A percentile compares a stretch with the other conserved stretches of the same genome.
Conservation (phyloP, 1,140 invertebrate genomes). For the Diprion similis region DNA sequence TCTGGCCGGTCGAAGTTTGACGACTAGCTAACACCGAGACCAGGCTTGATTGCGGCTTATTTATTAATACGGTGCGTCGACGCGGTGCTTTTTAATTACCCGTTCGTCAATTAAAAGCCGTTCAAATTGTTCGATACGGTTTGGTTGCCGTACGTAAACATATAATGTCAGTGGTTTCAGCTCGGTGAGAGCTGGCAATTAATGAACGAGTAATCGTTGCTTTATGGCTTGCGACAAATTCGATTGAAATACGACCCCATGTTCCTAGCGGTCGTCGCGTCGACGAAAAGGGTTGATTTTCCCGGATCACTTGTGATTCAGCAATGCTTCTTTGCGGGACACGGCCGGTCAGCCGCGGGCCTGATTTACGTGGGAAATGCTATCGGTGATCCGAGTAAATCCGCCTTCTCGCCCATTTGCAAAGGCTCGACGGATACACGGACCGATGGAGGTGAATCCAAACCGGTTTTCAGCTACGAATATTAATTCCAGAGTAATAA, state of each 20-base stretch:
- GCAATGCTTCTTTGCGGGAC: neutral
- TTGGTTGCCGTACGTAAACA: neutral
- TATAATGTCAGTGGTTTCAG: neutral
- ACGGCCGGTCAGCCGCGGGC: neutral
- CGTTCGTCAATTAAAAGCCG: neutral
- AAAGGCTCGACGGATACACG: neutral
- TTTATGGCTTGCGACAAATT: neutral
- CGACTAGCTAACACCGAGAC: neutral
- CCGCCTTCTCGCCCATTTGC: neutral
- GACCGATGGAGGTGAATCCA: too few species aligned
- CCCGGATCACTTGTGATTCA: neutral
- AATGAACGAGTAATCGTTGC: neutral
- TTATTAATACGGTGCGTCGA: constrained; percentile 5
- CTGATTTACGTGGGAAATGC: neutral
- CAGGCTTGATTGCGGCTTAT: neutral
- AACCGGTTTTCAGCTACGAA: too few species aligned
- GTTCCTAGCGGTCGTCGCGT: neutral
- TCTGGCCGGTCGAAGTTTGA: neutral
- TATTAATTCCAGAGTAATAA: too few species aligned
- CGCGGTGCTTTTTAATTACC: neutral
- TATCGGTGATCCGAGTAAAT: neutral
- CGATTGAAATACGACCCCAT: neutral
- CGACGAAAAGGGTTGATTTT: neutral
- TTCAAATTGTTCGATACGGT: neutral
- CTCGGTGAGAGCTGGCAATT: constrained; percentile 1